Evolutionary conservation across 2,113 vertebrate species (phyloP).

Genomic region (Catagonus wagneri): DNA sequence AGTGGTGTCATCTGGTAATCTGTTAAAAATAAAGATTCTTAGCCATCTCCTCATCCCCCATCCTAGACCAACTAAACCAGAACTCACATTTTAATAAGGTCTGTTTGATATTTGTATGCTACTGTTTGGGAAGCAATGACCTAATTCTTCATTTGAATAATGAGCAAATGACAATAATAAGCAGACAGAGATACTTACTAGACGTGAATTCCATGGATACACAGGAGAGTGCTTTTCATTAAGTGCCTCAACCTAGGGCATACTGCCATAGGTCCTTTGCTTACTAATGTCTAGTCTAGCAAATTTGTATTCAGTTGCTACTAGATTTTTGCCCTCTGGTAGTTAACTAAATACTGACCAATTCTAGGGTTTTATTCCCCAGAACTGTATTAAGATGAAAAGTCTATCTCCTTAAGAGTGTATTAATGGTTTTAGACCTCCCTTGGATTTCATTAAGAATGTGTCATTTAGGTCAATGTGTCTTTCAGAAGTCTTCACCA

Average conservation of each 20-base stretch:
- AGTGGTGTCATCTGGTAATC: neutral
- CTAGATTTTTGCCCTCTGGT: neutral
- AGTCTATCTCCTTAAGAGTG: neutral
- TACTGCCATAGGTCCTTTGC: neutral
- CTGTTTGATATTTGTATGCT: neutral
- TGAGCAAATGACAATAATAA: neutral
- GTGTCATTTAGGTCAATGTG: neutral
- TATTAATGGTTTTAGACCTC: neutral
- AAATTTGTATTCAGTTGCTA: neutral
- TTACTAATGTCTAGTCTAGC: neutral
- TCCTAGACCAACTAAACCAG: neutral
- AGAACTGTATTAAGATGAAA: neutral
- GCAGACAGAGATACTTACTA: neutral
- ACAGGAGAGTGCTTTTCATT: neutral
- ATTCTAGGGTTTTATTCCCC: neutral
- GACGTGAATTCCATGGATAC: neutral
- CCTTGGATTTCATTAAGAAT: neutral
- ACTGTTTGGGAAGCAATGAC: neutral
- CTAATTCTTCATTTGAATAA: neutral
- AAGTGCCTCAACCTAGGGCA: neutral
- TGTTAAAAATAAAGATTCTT: conserved; percentile 8
- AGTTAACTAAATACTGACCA: neutral
- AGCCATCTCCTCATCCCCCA: neutral
- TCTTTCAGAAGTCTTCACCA: neutral
- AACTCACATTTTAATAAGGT: neutral